Percentiles rank a stretch among this genome's conserved stretches.
phyloP scores from a whole-genome alignment of 2,113 vertebrate species.

The Clarias batrachus region DNA sequence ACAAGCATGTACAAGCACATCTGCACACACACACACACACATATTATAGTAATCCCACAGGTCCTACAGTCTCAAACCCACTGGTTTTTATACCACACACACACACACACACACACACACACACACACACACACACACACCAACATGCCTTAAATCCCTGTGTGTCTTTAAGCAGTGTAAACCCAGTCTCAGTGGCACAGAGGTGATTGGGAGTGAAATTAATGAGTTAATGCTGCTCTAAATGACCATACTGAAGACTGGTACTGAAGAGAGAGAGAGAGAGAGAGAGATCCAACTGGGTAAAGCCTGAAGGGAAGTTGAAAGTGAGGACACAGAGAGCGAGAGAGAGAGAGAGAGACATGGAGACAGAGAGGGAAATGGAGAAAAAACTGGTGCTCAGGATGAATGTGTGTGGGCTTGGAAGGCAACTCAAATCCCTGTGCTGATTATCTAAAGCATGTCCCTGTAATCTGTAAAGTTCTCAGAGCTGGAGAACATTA shows the following conservation, averaged over 20 bases:
- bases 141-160: slow-evolving; percentile 4
- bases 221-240: slow-evolving; percentile 71
- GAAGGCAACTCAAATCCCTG: slow-evolving; percentile 54
- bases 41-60: not conserved
- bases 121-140: slow-evolving; percentile 2
- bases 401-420: slow-evolving; percentile 52
- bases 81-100: slow-evolving; percentile 50
- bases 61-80: not conserved
- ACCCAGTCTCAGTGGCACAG: slow-evolving; percentile 39
- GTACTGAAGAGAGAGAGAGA: not conserved
- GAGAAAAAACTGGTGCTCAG: slow-evolving; percentile 6
- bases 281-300: not conserved
- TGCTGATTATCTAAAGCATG: slow-evolving; percentile 59
- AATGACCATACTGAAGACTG: not conserved
- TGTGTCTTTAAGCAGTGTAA: slow-evolving; percentile 61
- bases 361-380: not conserved
- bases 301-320: slow-evolving; percentile 37
- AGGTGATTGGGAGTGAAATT: slow-evolving; percentile 69
- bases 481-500: slow-evolving; percentile 45
- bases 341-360: not conserved
- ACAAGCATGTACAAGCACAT: not conserved
- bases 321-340: not conserved
- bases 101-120: slow-evolving; percentile 11
- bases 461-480: slow-evolving; percentile 54
- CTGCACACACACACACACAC: not conserved